Evolutionary conservation across 2,113 vertebrate genomes (phyloP).

Genomic region (Antechinus stuartii): DNA sequence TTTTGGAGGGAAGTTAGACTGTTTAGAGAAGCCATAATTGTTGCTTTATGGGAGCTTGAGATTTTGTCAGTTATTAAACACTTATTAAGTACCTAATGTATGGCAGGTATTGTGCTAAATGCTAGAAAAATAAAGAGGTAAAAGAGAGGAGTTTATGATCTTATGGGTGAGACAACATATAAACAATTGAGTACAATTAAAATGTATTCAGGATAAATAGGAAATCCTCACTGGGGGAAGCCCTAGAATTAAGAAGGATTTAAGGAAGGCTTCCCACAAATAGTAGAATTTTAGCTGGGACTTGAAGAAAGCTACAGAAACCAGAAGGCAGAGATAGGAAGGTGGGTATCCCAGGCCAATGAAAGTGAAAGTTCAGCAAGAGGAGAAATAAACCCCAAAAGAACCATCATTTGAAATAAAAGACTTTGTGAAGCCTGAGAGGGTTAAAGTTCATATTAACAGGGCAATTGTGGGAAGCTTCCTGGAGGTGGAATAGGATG

Average conservation of each 20-base stretch:
- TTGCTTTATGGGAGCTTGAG: neutral
- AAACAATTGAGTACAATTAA: neutral
- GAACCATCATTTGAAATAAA: neutral
- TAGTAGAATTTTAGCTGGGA: neutral
- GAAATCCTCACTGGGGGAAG: neutral
- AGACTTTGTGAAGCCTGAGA: neutral
- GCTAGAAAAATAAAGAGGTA: neutral
- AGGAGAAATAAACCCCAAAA: neutral
- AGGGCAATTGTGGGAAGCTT: neutral
- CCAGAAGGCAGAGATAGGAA: neutral
- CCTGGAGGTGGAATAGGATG: neutral
- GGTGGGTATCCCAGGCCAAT: neutral
- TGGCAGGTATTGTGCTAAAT: neutral
- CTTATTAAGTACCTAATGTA: no score
- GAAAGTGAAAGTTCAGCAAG: neutral
- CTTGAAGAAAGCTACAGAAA: neutral
- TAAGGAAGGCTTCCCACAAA: neutral
- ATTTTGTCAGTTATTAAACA: neutral
- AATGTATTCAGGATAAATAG: neutral
- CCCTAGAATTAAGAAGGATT: neutral
- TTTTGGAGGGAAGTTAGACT: neutral
- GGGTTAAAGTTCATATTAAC: neutral
- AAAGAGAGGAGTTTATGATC: neutral
- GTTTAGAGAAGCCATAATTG: neutral
- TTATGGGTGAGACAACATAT: neutral